Evolutionary conservation across 2,888 invertebrate species (phyloP).

Genomic region (Orthosia incerta): DNA sequence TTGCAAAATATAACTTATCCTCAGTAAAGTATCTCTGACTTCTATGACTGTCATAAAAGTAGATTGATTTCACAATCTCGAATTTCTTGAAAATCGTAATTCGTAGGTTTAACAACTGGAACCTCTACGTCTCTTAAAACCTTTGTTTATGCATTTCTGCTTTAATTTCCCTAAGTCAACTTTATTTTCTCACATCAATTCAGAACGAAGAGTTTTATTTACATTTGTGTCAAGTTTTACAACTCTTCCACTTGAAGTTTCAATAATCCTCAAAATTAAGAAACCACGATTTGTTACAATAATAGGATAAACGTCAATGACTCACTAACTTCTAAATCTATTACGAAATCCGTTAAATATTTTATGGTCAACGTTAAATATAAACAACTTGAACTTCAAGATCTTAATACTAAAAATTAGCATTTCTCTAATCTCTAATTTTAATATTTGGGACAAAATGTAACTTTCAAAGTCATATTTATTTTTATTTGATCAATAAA

Average conservation of each 20-base stretch:
- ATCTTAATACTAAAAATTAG: conserved; percentile 61
- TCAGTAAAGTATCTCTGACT: not conserved
- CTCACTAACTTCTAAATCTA: conserved; percentile 53
- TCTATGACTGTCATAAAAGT: not conserved
- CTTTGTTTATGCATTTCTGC: conserved; percentile 7
- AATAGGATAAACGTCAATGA: conserved; percentile 65
- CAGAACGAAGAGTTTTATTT: conserved; percentile 37
- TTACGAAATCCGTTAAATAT: conserved; percentile 57
- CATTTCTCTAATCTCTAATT: conserved; percentile 63
- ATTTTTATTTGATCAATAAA: conserved; percentile 59
- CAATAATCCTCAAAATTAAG: conserved; percentile 40
- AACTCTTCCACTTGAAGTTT: conserved; percentile 20
- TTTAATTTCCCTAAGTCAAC: conserved; percentile 30
- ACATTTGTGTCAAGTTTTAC: conserved; percentile 44
- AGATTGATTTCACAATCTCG: not conserved
- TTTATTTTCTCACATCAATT: conserved; percentile 33
- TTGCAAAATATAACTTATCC: no score
- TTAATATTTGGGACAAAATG: conserved; percentile 49
- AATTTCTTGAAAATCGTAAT: conserved; percentile 9
- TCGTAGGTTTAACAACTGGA: not conserved
- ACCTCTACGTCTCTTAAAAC: not conserved
- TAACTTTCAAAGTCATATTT: conserved; percentile 55
- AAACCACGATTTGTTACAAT: conserved; percentile 62
- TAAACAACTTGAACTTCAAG: conserved; percentile 56
- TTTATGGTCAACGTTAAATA: conserved; percentile 53